Percentiles rank a stretch among this genome's conserved stretches.
Evolutionary conservation across 2,888 invertebrate species (phyloP).

Genomic region (Esperia sulphurella): DNA sequence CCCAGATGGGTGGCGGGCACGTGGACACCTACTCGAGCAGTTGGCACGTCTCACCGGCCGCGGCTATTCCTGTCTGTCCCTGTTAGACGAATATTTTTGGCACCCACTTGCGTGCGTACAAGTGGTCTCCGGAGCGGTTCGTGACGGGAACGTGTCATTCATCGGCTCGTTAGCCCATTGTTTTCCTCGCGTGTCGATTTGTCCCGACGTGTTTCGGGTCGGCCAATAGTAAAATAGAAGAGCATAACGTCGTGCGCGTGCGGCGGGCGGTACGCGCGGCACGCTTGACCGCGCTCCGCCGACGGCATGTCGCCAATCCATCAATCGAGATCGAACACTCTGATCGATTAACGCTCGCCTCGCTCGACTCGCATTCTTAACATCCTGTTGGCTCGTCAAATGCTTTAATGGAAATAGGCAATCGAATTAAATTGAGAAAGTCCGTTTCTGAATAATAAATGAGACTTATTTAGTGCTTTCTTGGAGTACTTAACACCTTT

Average conservation of each 20-base stretch:
- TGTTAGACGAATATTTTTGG: conserved; percentile 71
- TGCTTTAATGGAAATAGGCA: neutral
- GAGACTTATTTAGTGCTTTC: too few species aligned
- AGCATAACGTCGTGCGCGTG: conserved; percentile 50
- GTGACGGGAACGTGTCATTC: conserved; percentile 68
- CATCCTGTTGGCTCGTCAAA: conserved; percentile 15
- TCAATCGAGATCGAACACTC: conserved; percentile 68
- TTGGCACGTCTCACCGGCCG: conserved; percentile 65
- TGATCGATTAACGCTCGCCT: conserved; percentile 59
- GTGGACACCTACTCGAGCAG: conserved; percentile 53
- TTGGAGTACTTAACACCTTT: too few species aligned
- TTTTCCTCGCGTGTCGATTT: conserved; percentile 69
- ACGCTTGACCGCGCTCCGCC: conserved; percentile 36
- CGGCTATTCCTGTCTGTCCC: conserved; percentile 70
- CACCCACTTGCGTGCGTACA: conserved; percentile 63
- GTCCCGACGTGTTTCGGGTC: conserved; percentile 50
- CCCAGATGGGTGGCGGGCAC: conserved; percentile 43
- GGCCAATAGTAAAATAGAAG: conserved; percentile 62
- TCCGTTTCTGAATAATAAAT: too few species aligned
- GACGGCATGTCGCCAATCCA: conserved; percentile 63
- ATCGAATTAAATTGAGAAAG: neutral
- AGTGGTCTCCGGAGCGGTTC: conserved; percentile 52
- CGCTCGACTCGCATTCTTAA: conserved; percentile 46
- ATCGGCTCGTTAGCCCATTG: conserved; percentile 73
- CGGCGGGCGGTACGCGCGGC: conserved; percentile 13